Evolutionary conservation across 2,113 vertebrate species (phyloP), one percentile per base, ranked within the genome.

Genomic region (Brachypodius melanocephalos): DNA sequence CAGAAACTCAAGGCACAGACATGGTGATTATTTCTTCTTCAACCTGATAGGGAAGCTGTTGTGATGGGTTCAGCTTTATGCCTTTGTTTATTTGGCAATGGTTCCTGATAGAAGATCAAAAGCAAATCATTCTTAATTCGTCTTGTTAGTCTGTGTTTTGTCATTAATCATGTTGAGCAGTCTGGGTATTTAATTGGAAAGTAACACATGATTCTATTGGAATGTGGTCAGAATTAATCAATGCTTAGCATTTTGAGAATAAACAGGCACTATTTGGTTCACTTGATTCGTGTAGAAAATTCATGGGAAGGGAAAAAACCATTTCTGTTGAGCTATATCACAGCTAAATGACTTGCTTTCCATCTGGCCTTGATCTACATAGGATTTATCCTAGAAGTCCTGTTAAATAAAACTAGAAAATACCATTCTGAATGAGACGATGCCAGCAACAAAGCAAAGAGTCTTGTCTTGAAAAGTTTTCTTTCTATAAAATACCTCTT

Each of bases 181-280:
- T 77, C 94, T 68, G 81, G 88, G 34, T 95, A 63, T 93, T 96
- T 96, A 95, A 88, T 95, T 95, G 85, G 88, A 91, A 77, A 74
- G 52, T 87, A 93, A 85, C 69, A 57, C 74, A 71, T 3, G 46
- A 89, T 89, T 95, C 88, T 68, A 25, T 58, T 96, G 91, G 91
- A 95, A 95, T 90, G 93, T 75, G 85, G 75, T 96, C 91, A 91
- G 69, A 95, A 92, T 91, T 90, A 94, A 94, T 93, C 92, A 89
- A 92, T 93, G 89, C 84, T 65, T 77, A 69, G 40, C 63, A n/a
- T 46, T 77, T 83, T 83, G 71, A 76, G 55, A 76, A 48, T 69
- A 69, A 76, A 82, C 55, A 89, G 71, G 19, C 26, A 31, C 12
- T 28, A 17, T 43, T 89, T 74, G 48, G 62, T 92, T 95, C 59